Base-by-base conservation (phyloP, 2,888 invertebrate genomes). In the Catocala fraxini region DNA sequence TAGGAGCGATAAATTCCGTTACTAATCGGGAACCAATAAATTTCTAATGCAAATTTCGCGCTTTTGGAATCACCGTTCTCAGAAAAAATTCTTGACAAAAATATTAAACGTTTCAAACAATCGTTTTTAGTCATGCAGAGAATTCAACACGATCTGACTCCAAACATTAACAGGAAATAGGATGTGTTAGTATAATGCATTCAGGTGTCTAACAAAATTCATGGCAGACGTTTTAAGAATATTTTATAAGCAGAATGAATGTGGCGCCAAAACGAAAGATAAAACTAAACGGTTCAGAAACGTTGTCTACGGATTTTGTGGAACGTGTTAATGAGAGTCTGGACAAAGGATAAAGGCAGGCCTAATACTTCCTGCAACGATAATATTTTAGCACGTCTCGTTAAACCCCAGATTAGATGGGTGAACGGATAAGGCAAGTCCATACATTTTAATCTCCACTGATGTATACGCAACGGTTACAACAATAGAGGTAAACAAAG, bases 181-280 rank as follows among this genome's bases (percentile, higher is more conserved):
- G 73, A 92, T 75, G 61, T 65, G 33, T 89, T 90, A 85, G 82
- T 91, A 92, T 93, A 90, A 90, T 89, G 89, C 89, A 90, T 90
- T 91, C 82, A 86, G 85, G 79, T 88, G 85, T 85, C 85, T 81
- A 82, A 87, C 83, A 76, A 87, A 85, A 90, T 88, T 88, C 65
- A 77, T 87, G 78, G 78, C 77, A 75, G 79, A 83, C 82, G 79
- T 68, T 77, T 80, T 79, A 79, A 81, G 81, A 85, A 89, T 87
- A 86, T 82, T 81, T 86, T 85, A 83, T 82, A 68, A 75, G 62
- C 65, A 73, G 77, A 80, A 63, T 54, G 48, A 56, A 64, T 63
- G 51, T 80, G 86, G 83, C 87, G 87, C 86, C 84, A 71, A 73
- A 76, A 69, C 49, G 74, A 70, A 73, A 62, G 70, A 82, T 79